phyloP scores from a whole-genome alignment of 2,888 invertebrate genomes.

The Boloria selene region DNA sequence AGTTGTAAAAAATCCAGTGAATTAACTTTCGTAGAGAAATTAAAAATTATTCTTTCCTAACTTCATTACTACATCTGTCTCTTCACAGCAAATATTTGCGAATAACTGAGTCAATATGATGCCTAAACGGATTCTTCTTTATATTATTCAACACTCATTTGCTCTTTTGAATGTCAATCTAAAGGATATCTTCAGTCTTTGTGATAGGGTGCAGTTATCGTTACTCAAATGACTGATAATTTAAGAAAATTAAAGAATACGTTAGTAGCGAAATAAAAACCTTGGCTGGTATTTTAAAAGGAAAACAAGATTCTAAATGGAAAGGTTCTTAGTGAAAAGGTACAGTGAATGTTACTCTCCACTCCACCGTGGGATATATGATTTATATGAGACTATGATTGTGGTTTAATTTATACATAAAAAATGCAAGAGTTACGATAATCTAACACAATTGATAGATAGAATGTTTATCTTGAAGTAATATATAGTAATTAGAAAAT shows the following conservation, averaged over 20 bases:
- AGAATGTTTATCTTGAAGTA: no score
- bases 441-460: no score
- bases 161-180: not conserved
- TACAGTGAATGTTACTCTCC: no score
- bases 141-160: conserved; percentile 12
- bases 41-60: conserved; percentile 1
- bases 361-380: no score
- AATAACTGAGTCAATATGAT: conserved; percentile 7
- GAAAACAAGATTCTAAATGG: no score
- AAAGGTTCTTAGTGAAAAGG: no score
- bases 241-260: conserved; percentile 11
- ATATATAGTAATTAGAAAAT: no score
- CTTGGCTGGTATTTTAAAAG: not conserved
- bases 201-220: not conserved
- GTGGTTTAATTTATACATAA: no score
- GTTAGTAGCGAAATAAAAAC: not conserved
- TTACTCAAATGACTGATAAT: not conserved
- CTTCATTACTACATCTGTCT: conserved; percentile 1
- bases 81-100: conserved; percentile 17
- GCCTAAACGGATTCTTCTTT: not conserved
- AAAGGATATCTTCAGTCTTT: not conserved
- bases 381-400: no score
- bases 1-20: not conserved
- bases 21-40: conserved; percentile 4
- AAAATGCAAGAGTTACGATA: no score